Evolutionary conservation across 1,140 invertebrate species (phyloP).

Genomic region (Magallana gigas): DNA sequence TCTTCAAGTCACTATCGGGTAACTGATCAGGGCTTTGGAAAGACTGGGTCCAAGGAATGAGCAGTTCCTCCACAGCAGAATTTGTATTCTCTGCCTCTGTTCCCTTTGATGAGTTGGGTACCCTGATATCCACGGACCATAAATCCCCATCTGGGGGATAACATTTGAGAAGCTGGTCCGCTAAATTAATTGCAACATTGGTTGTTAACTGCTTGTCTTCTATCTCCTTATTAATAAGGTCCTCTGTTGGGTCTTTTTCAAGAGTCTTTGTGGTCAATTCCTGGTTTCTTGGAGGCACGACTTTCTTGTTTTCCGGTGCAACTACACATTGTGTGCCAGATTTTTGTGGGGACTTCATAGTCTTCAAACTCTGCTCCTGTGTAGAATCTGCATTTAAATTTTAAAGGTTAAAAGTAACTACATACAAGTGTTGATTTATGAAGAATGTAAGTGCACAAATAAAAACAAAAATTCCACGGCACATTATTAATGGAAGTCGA

Average conservation of each 20-base stretch:
- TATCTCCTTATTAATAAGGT: neutral
- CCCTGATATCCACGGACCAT: neutral
- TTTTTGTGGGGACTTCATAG: neutral
- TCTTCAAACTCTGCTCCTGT: neutral
- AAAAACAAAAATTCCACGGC: no score
- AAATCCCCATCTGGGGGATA: neutral
- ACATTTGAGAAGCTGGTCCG: neutral
- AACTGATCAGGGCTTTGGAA: no score
- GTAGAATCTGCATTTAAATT: neutral
- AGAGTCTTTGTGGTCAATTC: neutral
- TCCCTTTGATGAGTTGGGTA: neutral
- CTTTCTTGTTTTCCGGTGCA: neutral
- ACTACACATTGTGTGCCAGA: neutral
- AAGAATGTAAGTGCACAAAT: no score
- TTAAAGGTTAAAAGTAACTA: no score
- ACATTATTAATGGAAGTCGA: no score
- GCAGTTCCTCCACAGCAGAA: no score
- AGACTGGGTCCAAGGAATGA: no score
- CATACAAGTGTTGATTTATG: no score
- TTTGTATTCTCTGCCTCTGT: no score
- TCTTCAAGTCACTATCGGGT: no score
- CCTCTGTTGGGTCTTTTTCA: neutral
- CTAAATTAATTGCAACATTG: neutral
- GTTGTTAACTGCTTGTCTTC: neutral
- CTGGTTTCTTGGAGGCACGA: neutral